Evolutionary conservation across 2,888 invertebrate genomes (phyloP), one percentile per base, ranked within the genome.

Genomic region (Nasonovia ribisnigri): DNA sequence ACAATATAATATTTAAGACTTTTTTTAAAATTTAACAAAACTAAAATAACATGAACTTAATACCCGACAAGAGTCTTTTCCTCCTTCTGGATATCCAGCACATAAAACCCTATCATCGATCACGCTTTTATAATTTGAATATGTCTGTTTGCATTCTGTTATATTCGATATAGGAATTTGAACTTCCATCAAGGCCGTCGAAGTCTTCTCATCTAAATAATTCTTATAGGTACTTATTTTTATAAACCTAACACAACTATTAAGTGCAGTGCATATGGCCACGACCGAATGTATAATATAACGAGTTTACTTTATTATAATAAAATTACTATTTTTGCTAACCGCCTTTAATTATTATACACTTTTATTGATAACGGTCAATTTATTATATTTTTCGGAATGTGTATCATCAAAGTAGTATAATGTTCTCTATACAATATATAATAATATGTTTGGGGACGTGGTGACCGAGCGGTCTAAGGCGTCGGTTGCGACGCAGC

Each of bases 31-130:
- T n/a, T 29, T 3, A 51, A 20, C 24, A n/a, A n/a, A 51, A 36
- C 1, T 29, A 60, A 13, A 84, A 91, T 51, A 54, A 91, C 36
- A 88, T 29, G 10, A 90, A 36, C 51, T 5, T 6, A 54, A 77
- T 90, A 94, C 94, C 86, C 84, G 91, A 48, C 94, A 94, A 36
- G 94, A 88, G 91, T 92, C 94, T 91, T 93, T 91, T 48, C 93
- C 93, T 36, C 84, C 90, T 29, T 86, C 51, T n/a, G 46, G 24
- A 36, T 16, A 84, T 42, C 94, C 94, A 36, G 94, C 94, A 29
- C 94, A 94, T n/a, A 94, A 42, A 43, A 94, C 91, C 10, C 51
- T 54, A 36, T 92, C 42, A 87, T 94, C 94, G 6, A 94, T 94
- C 3, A 43, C 86, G n/a, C 48, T 57, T 16, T 54, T 51, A 46